These are phyloP conservation scores for Mycetomoellerius zeteki DNA, from an alignment of 1,140 invertebrate genomes.

Conservation along the genomic window DNA sequence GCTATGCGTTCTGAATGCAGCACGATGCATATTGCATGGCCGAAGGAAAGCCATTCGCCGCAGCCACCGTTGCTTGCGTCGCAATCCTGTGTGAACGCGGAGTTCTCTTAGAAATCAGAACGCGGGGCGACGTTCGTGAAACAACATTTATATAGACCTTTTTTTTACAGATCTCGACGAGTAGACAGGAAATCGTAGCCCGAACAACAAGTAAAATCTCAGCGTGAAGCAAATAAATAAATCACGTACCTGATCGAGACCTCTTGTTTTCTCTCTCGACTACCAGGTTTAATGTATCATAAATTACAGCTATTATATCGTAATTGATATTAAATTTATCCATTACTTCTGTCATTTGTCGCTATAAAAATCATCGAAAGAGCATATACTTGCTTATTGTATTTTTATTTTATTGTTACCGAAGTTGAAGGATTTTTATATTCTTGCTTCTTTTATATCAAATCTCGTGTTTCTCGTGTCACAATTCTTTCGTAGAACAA, in stretches of 20 bases:
- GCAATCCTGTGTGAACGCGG: slow-evolving; percentile 43
- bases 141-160: slow-evolving; percentile 34
- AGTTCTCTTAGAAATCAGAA: slow-evolving; percentile 50
- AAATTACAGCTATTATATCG: slow-evolving; percentile 17
- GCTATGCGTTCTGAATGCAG: slow-evolving; percentile 65
- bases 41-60: slow-evolving; percentile 32
- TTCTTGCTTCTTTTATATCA: not conserved
- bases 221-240: slow-evolving; percentile 23
- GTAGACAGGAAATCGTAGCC: not conserved
- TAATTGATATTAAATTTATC: slow-evolving; percentile 10
- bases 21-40: slow-evolving; percentile 64
- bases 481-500: not conserved
- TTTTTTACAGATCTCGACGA: slow-evolving; percentile 21
- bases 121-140: slow-evolving; percentile 34
- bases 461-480: not conserved
- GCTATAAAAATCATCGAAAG: not conserved
- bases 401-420: not conserved
- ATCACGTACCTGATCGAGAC: not conserved
- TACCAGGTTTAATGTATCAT: not conserved
- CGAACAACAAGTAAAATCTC: slow-evolving; percentile 3
- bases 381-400: not conserved
- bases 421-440: too few relatives aligned
- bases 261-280: not conserved
- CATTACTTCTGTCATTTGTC: not conserved
- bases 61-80: slow-evolving; percentile 13